These are phyloP conservation scores for Heliothis peltigera DNA, from an alignment of 2,888 invertebrate species.

Conservation along the genomic window DNA sequence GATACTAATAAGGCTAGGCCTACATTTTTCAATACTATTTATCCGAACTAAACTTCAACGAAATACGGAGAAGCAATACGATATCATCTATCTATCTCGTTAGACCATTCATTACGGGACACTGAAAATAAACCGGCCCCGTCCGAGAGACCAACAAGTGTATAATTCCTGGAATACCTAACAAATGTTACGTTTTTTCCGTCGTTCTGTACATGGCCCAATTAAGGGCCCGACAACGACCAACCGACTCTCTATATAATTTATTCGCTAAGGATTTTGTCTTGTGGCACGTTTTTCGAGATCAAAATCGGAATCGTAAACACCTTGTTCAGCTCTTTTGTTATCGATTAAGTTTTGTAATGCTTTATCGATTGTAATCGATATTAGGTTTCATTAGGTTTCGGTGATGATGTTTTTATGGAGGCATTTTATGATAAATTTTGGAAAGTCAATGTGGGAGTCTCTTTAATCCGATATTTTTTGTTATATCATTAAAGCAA, in stretches of 20 bases:
- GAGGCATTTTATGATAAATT: constrained; percentile 36
- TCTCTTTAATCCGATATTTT: constrained; percentile 31
- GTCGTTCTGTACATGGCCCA: constrained; percentile 85
- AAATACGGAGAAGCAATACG: constrained; percentile 46
- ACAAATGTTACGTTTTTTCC: constrained; percentile 88
- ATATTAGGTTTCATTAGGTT: constrained; percentile 58
- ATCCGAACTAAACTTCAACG: constrained; percentile 40
- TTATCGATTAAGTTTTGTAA: constrained; percentile 73
- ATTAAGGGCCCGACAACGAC: constrained; percentile 79
- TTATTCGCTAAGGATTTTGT: constrained; percentile 86
- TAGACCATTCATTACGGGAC: constrained; percentile 61
- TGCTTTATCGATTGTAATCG: constrained; percentile 71
- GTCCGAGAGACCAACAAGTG: constrained; percentile 80
- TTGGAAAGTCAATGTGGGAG: constrained; percentile 27
- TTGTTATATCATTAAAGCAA: constrained; percentile 8
- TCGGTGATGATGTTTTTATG: constrained; percentile 55
- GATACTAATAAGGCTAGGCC: constrained; percentile 38
- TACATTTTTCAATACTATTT: constrained; percentile 42
- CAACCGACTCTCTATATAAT: constrained; percentile 82
- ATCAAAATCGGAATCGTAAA: constrained; percentile 87
- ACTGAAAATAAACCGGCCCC: constrained; percentile 65
- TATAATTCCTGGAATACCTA: constrained; percentile 88
- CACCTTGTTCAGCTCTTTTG: constrained; percentile 87
- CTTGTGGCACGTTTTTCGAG: constrained; percentile 81
- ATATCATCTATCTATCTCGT: constrained; percentile 56